A percentile compares a stretch with the other conserved stretches of the same genome.
Evolutionary conservation across 2,888 invertebrate genomes (phyloP).

Genomic region (Scotopteryx bipunctaria): DNA sequence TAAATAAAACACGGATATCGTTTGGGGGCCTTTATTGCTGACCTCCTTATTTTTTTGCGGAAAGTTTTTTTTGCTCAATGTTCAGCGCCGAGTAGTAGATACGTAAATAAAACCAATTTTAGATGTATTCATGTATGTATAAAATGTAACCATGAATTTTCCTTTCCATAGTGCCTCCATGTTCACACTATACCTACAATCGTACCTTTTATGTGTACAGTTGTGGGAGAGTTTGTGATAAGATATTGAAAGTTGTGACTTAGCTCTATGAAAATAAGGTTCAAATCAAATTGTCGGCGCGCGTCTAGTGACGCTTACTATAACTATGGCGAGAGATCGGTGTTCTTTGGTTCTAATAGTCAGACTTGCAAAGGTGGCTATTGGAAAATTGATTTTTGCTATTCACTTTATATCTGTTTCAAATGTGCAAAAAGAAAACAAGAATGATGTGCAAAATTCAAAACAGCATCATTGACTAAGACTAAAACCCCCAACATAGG

Average conservation of each 20-base stretch:
- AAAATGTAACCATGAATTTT: too few species aligned
- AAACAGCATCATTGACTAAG: neutral
- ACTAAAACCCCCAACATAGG: neutral
- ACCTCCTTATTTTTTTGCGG: constrained; percentile 59
- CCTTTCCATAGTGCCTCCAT: constrained; percentile 40
- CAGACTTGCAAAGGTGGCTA: constrained; percentile 45
- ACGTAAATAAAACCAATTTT: neutral
- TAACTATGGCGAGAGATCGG: constrained; percentile 47
- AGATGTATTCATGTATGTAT: constrained; percentile 16
- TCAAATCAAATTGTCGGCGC: constrained; percentile 45
- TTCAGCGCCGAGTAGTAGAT: neutral
- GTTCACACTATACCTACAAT: constrained; percentile 43
- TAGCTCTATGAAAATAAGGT: constrained; percentile 50
- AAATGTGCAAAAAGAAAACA: neutral
- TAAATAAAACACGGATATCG: constrained; percentile 73
- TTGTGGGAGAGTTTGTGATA: constrained; percentile 59
- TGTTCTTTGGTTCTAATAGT: constrained; percentile 39
- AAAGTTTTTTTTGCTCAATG: constrained; percentile 44
- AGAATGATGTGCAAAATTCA: too few species aligned
- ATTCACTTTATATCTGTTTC: constrained; percentile 18
- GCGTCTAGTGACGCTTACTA: constrained; percentile 53
- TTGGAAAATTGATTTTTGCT: constrained; percentile 45
- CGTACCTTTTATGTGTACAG: constrained; percentile 62
- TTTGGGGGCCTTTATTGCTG: constrained; percentile 71
- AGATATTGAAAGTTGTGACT: constrained; percentile 52